Evolutionary conservation across 30 jellyfish, hydroid and myxozoan species (phyloP), one percentile per base, ranked within the genome.

Genomic region (Cassiopea xamachana): DNA sequence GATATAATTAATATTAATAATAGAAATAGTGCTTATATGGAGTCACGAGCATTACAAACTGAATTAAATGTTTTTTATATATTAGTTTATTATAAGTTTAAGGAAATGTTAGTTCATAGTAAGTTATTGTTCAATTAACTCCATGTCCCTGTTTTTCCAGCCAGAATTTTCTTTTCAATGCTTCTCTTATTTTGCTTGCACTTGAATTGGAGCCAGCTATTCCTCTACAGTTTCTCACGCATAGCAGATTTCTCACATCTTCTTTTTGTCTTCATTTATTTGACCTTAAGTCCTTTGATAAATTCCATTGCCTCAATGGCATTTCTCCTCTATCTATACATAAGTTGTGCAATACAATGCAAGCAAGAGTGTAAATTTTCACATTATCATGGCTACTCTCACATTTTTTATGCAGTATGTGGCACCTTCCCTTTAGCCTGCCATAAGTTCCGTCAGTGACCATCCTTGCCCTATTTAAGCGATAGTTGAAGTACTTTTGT

Each of bases 311-410:
- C 14, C 75, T 45, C 12, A 91, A 90, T 67, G 78, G 15, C 6
- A 86, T 74, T 48, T 83, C 94, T 15, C 94, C 94, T 17, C 60
- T 9, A 15, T 84, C 92, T 10, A 83, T 60, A 82, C 94, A 91
- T 64, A 91, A 76, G 61, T 83, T 91, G 79, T 91, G 97, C 72
- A 91, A 84, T n/a, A 91, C 95, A 12, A 91, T 48, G 71, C 97
- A 91, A 48, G 97, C 87, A 7, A 91, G 48, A 59, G 86, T 60
- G 45, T 60, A 62, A 47, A 71, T 48, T 77, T 90, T 88, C 59
- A 58, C n/a, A 60, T 91, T 79, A 5, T 83, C 6, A 69, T 14
- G 55, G 62, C 81, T 68, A 64, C 95, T 58, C 76, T 91, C 94
- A n/a, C 85, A 84, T 78, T 91, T 91, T 75, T 74, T 86, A 81